Percentiles rank a stretch among this genome's conserved stretches.
These are phyloP conservation scores for Chlorodrepanis virens DNA, from an alignment of 2,113 vertebrate genomes.

Conservation along the genomic window DNA sequence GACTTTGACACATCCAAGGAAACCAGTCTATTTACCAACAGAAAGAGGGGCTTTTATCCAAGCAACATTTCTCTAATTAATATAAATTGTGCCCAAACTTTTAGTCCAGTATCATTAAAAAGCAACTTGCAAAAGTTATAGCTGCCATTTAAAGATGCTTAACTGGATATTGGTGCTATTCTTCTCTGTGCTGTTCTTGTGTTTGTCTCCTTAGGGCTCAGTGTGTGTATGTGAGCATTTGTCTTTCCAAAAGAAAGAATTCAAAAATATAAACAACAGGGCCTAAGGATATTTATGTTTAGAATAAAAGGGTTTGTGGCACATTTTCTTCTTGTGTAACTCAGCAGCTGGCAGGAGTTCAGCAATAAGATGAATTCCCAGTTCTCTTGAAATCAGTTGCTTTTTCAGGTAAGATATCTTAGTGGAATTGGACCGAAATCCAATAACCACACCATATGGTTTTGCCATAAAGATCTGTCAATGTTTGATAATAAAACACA, in stretches of 20 bases:
- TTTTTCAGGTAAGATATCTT: neutral
- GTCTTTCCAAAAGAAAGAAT: neutral
- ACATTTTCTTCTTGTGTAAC: neutral
- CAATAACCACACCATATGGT: neutral
- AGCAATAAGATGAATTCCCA: neutral
- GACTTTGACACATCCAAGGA: neutral
- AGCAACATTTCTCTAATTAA: neutral
- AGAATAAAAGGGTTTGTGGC: neutral
- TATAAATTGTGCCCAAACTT: neutral
- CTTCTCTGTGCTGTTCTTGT: neutral
- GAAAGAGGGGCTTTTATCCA: neutral
- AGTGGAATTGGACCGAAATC: neutral
- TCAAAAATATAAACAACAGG: neutral
- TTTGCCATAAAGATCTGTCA: neutral
- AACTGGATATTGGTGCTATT: neutral
- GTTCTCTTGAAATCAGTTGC: neutral
- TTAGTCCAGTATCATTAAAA: neutral
- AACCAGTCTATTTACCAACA: neutral
- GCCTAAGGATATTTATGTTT: neutral
- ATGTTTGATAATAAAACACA: neutral
- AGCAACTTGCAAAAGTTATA: neutral
- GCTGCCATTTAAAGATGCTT: neutral
- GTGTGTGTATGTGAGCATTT: neutral
- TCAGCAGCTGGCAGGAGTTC: neutral
- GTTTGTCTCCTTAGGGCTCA: neutral